A percentile compares a stretch with the other conserved stretches of the same genome.
Evolutionary conservation across 2,797 vertebrate species (phyloP).

Genomic region (Taenioides sp.): DNA sequence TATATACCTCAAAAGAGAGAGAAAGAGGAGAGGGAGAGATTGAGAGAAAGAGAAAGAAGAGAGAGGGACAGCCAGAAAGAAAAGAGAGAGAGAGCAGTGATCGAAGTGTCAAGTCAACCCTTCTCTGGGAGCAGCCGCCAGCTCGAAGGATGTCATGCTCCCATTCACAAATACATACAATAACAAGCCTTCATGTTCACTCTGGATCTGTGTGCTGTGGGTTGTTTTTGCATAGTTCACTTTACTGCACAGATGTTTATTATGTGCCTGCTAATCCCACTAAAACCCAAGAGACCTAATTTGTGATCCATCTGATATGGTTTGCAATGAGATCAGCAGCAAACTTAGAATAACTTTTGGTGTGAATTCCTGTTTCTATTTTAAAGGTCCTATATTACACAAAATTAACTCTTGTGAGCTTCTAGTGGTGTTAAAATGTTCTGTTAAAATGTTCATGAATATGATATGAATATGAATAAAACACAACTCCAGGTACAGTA

Average conservation of each 20-base stretch:
- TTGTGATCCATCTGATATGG: neutral
- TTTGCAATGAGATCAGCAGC: neutral
- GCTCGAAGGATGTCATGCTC: neutral
- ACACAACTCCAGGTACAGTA: no score
- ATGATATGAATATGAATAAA: no score
- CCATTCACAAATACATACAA: conserved; percentile 9
- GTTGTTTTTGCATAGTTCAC: neutral
- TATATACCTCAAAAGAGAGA: neutral
- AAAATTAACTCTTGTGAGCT: no score
- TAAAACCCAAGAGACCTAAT: conserved; percentile 14
- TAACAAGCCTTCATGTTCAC: conserved; percentile 8
- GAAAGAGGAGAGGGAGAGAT: neutral
- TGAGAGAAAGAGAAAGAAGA: neutral
- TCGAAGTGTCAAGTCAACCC: conserved; percentile 15
- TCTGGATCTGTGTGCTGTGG: conserved; percentile 6
- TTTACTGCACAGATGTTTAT: conserved; percentile 11
- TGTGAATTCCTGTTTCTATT: neutral
- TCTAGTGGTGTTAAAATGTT: no score
- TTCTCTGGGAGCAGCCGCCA: neutral
- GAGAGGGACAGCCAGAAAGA: neutral
- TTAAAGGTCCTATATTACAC: neutral
- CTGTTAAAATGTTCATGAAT: no score
- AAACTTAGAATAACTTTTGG: conserved; percentile 4
- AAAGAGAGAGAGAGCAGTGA: neutral
- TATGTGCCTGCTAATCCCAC: neutral